These are phyloP conservation scores for Plutomurus gul DNA, from an alignment of 1,140 invertebrate genomes.

Conservation along the genomic window DNA sequence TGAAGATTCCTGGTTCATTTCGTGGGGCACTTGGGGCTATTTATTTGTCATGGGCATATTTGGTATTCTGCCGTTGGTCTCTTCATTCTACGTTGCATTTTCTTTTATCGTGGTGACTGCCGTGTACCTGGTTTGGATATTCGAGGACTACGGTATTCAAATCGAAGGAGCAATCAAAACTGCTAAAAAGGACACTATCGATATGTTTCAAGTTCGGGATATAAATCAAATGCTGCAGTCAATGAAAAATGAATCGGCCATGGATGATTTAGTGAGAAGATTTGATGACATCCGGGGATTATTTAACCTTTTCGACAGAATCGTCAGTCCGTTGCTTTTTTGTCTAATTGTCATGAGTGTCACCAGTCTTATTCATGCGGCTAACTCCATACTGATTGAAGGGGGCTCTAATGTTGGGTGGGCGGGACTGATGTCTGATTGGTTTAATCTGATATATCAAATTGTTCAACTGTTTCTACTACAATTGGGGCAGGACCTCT, in stretches of 20 bases:
- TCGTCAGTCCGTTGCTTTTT: conserved; percentile 36
- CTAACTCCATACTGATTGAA: conserved; percentile 39
- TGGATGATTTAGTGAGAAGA: conserved; percentile 11
- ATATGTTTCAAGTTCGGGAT: background rate
- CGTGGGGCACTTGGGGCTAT: conserved; percentile 27
- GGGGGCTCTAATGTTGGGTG: background rate
- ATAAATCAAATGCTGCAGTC: conserved; percentile 5
- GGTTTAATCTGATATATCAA: conserved; percentile 38
- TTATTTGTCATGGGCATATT: conserved; percentile 30
- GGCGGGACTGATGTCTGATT: conserved; percentile 38
- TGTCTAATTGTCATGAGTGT: conserved; percentile 38
- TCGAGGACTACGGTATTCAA: conserved; percentile 42
- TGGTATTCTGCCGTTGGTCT: conserved; percentile 22
- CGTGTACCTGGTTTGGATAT: conserved; percentile 43
- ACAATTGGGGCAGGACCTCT: conserved; percentile 34
- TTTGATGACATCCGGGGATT: conserved; percentile 38
- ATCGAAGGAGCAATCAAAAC: conserved; percentile 37
- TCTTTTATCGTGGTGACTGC: conserved; percentile 42
- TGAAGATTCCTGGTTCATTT: conserved; percentile 17
- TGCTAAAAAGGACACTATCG: conserved; percentile 11
- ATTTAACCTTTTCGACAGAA: conserved; percentile 33
- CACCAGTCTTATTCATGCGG: conserved; percentile 32
- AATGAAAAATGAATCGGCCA: background rate
- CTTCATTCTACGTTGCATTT: conserved; percentile 37
- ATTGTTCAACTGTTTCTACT: conserved; percentile 37